Evolutionary conservation across 2,113 vertebrate genomes (phyloP).

Genomic region (Pelecanoides urinatrix): DNA sequence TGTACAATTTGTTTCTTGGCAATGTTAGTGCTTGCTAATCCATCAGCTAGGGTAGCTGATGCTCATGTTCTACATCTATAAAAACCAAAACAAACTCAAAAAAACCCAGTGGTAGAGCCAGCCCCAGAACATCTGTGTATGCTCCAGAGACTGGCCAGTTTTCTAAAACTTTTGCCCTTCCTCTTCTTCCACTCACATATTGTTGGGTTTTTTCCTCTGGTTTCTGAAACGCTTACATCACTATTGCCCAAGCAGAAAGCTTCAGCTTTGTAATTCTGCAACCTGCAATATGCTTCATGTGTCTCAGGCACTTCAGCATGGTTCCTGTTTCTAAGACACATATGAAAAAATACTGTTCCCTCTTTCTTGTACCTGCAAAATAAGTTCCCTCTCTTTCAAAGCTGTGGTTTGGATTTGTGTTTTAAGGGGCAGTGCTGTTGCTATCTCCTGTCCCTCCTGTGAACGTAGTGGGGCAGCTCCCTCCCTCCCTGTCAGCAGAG

Average conservation of each 20-base stretch:
- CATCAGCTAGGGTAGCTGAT: background rate
- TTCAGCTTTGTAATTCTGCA: background rate
- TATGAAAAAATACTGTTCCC: background rate
- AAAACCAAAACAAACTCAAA: background rate
- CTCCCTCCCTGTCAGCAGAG: background rate
- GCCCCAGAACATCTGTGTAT: background rate
- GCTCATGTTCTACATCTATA: background rate
- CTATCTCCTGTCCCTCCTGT: background rate
- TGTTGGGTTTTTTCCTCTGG: background rate
- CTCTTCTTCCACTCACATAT: background rate
- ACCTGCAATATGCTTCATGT: background rate
- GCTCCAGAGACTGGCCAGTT: background rate
- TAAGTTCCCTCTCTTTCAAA: background rate
- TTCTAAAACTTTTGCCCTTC: background rate
- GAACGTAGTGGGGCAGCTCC: background rate
- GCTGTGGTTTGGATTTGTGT: background rate
- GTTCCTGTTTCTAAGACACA: background rate
- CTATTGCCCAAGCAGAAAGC: background rate
- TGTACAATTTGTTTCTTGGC: background rate
- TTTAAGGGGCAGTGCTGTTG: background rate
- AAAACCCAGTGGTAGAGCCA: rapidly evolving
- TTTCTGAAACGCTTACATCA: background rate
- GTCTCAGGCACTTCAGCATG: background rate
- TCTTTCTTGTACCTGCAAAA: background rate
- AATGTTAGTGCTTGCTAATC: background rate